Base-by-base conservation (phyloP, 2,888 invertebrate genomes). In the Yponomeuta malinellus region DNA sequence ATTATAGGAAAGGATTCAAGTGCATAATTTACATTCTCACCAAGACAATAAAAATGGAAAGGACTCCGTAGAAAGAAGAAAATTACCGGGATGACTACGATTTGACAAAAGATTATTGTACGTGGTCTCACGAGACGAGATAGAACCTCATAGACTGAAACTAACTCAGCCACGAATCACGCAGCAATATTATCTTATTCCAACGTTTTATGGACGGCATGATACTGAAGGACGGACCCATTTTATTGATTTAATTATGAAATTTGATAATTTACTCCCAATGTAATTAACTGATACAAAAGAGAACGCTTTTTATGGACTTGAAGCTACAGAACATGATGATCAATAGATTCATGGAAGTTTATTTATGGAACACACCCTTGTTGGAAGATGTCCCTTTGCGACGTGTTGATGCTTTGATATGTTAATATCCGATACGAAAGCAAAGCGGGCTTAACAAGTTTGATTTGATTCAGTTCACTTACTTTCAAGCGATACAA, bases 371-470 rank as follows among this genome's bases (percentile, higher is more conserved):
- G 23, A 10, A 64, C 31, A 10, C 64, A 64, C 29, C 31, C 64
- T 64, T 64, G 23, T 29, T 64, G 23, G 64, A 64, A 64, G 64
- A 31, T 29, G 31, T 64, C 64, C 64, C 64, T 64, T 67, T 67
- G 31, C 15, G 15, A 12, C 37, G 67, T 6, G 67, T 37, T 48
- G 68, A 23, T 63, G 67, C 73, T 74, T 75, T 75, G 74, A 73
- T 72, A 75, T 75, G 75, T 73, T 72, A 74, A 75, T 73, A 69
- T 15, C 43, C 72, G 67, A 72, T 48, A 68, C 70, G 71, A 73
- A 73, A 73, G 71, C 73, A 73, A 71, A 74, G 73, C 31, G 69
- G 48, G 63, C 72, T 63, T 68, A 69, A 68, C 48, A 31, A 63
- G 67, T 33, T 48, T 73, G 71, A 73, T 73, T 72, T 71, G 71